Conservation (phyloP, 2,113 vertebrate genomes). For the Columbina picui region DNA sequence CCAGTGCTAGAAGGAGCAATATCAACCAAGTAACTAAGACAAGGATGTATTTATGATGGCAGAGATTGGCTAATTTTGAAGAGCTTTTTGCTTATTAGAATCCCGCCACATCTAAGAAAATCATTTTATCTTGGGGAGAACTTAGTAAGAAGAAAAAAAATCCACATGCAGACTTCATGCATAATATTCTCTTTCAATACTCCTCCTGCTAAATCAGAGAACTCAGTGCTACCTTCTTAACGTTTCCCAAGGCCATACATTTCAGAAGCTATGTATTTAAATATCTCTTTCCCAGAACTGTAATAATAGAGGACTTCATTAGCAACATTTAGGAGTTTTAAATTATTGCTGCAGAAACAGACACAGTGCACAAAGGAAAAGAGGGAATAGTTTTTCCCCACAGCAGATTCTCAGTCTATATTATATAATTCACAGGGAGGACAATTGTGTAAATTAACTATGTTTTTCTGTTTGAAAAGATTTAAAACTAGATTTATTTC, state of each 20-base stretch:
- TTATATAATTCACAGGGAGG: not conserved
- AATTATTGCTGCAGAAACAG: constrained; percentile 20
- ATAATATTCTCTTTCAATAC: not conserved
- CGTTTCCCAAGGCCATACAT: not conserved
- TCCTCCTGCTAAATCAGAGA: not conserved
- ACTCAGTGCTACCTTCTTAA: not conserved
- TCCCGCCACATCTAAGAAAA: not conserved
- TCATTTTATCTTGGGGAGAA: not conserved
- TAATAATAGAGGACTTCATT: constrained; percentile 28
- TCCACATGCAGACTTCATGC: not conserved
- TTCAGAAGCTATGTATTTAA: not conserved
- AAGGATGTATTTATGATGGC: not conserved
- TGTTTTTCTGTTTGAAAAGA: constrained; percentile 20
- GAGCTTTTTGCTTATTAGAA: not conserved
- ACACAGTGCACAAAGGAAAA: not conserved
- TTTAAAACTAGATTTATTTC: constrained; percentile 32
- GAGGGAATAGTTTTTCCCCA: not conserved
- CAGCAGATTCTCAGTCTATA: not conserved
- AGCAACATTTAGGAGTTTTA: constrained; percentile 22
- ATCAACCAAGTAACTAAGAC: not conserved
- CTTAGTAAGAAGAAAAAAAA: not conserved
- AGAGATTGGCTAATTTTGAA: not conserved
- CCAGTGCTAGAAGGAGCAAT: not conserved
- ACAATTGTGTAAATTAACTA: not conserved
- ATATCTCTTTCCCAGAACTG: not conserved